phyloP scores from a whole-genome alignment of 2,888 invertebrate species.

The Amphipyra berbera region DNA sequence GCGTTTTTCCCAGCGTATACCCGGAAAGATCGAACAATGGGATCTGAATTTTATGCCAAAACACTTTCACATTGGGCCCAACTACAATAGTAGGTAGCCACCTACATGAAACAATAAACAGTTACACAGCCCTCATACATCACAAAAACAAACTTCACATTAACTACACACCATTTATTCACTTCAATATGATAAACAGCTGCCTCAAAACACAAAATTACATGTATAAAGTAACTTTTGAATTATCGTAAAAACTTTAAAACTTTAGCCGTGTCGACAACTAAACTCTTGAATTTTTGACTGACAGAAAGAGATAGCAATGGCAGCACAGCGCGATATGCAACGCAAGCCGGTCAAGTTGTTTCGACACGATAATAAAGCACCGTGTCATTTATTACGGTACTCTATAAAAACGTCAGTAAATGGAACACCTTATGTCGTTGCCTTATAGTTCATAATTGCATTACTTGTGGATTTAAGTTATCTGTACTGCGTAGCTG shows the following conservation, averaged over 20 bases:
- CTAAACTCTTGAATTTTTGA: constrained; percentile 74
- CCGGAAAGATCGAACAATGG: constrained; percentile 87
- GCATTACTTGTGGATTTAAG: background rate
- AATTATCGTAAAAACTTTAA: constrained; percentile 71
- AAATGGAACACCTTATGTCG: fast-evolving
- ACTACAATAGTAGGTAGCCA: constrained; percentile 80
- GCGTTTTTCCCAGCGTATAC: constrained; percentile 80
- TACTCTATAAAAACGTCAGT: background rate
- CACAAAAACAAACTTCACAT: constrained; percentile 63
- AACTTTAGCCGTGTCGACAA: constrained; percentile 80
- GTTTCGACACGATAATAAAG: constrained; percentile 2
- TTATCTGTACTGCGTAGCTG: constrained; percentile 7
- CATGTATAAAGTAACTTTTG: constrained; percentile 68
- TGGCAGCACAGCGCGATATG: constrained; percentile 50
- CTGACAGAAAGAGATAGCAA: constrained; percentile 68
- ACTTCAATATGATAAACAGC: constrained; percentile 49
- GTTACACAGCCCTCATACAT: constrained; percentile 76
- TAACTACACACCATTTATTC: constrained; percentile 41
- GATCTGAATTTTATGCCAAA: constrained; percentile 88
- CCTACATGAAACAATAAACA: constrained; percentile 88
- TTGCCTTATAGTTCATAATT: background rate
- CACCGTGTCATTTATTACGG: background rate
- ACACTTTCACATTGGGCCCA: constrained; percentile 87
- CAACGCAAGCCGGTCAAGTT: constrained; percentile 60
- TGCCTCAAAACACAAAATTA: constrained; percentile 55